Evolutionary conservation across 2,888 invertebrate genomes (phyloP), one percentile per base, ranked within the genome.

Genomic region (Drosophila yooni): DNA sequence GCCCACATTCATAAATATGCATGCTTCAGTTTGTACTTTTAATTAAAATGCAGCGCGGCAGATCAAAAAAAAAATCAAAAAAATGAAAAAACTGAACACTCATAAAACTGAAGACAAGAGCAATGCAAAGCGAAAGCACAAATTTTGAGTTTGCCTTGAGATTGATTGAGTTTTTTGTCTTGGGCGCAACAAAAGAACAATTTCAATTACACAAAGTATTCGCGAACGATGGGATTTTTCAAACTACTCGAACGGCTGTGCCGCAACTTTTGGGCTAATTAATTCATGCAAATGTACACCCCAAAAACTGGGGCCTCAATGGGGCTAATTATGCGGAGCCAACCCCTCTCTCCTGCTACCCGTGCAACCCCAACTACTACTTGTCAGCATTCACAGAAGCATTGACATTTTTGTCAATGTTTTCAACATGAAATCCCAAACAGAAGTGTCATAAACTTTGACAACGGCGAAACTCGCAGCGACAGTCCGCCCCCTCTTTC

Each of bases 401-500:
- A 85, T 78, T 85, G 88, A 81, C 88, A 82, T 84, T 85, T 85
- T 87, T 88, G 88, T 88, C 85, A 88, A 85, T 85, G 81, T 83
- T 85, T 85, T 85, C 85, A 88, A 81, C 88, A 85, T 81, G 76
- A 88, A 86, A 83, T 81, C 73, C 81, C 83, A 31, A 72, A 74
- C 85, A 78, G 76, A 85, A 88, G 88, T 86, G 88, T 86, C 85
- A 88, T 86, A 88, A 88, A 88, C 88, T 86, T 85, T 83, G 85
- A 81, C 77, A 86, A 78, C 83, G 76, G 70, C 69, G 46, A 74
- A 76, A 72, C 69, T 77, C 76, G 13, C 15, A 31, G 53, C 27
- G 48, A 56, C 61, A 59, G 58, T 60, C 8, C 18, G 4, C n/a
- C 33, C 10, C 21, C 7, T 4, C 52, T 34, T 27, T 31, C 38